These are phyloP conservation scores for Hafferia zeledoni DNA, from an alignment of 2,797 vertebrate genomes.

Conservation along the genomic window DNA sequence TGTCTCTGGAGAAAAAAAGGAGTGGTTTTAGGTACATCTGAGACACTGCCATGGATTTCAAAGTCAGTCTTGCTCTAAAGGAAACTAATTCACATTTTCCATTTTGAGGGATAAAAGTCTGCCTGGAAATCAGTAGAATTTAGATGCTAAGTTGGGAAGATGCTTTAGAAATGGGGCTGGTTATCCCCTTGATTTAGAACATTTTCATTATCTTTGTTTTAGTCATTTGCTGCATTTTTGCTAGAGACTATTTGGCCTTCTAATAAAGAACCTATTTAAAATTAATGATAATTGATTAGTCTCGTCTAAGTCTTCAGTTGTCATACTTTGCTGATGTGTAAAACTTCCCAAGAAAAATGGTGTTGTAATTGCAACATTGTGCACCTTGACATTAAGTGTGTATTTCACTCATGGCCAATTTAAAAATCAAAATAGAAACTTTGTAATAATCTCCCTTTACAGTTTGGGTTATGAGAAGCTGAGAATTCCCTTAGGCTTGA, in stretches of 20 bases:
- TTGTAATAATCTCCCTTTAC: conserved; percentile 74
- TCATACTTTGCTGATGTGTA: conserved; percentile 2
- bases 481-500: conserved; percentile 91
- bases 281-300: background rate
- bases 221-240: background rate
- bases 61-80: background rate
- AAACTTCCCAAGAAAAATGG: conserved; percentile 32
- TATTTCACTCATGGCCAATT: conserved; percentile 77
- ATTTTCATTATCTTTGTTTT: background rate
- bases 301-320: background rate
- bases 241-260: background rate
- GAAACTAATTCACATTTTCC: background rate
- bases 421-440: conserved; percentile 79
- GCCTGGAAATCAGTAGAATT: background rate
- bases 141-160: background rate
- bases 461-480: conserved; percentile 79
- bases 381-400: conserved; percentile 64
- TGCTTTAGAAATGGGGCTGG: background rate
- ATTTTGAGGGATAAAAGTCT: background rate
- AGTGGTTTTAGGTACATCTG: background rate
- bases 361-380: conserved; percentile 1
- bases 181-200: background rate
- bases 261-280: background rate
- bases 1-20: background rate
- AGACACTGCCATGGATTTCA: background rate